Evolutionary conservation across 2,888 invertebrate species (phyloP), one percentile per base, ranked within the genome.

Genomic region (Lepidochitona cinerea): DNA sequence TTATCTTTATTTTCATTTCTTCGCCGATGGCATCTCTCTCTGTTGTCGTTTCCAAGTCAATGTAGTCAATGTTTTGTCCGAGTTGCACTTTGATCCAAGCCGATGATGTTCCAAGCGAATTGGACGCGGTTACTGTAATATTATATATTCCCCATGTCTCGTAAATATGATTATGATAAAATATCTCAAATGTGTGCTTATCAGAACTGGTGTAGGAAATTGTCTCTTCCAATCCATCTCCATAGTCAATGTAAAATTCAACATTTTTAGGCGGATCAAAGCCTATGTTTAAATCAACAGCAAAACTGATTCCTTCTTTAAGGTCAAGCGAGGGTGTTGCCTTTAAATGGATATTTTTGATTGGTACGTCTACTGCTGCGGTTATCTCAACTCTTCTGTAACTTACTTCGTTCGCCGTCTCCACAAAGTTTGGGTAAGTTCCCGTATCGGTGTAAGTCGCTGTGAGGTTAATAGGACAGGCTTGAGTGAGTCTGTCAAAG

Each of bases 101-200:
- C 3, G 75, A 68, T 5, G 84, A 75, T 5, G 82, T 79, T 52
- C 85, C 84, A 7, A 89, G 83, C 71, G 84, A 83, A 71, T 89
- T 90, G 59, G 70, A 78, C 0, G 87, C 88, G 5, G 76, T 79
- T 0, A 86, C 85, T 35, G 79, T 77, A 2, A 88, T 83, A 18
- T 73, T 76, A 76, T 89, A 90, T 23, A 84, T 84, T 6, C 90
- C 90, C 85, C 89, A 90, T 41, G 84, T 78, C 0, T 75, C 74
- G 70, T 88, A 90, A 0, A 70, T 74, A 71, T 89, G 83, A 26
- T 75, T 67, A 70, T 85, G 80, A 0, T 64, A 64, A 66, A 84
- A 81, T 0, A 84, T 81, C 49, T 79, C 73, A 33, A 85, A 85
- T 14, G 70, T 78, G 32, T 75, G 75, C 1, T 36, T 32, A 23